These are phyloP conservation scores for Onychostoma macrolepis DNA, from an alignment of 2,113 vertebrate genomes.

Conservation along the genomic window DNA sequence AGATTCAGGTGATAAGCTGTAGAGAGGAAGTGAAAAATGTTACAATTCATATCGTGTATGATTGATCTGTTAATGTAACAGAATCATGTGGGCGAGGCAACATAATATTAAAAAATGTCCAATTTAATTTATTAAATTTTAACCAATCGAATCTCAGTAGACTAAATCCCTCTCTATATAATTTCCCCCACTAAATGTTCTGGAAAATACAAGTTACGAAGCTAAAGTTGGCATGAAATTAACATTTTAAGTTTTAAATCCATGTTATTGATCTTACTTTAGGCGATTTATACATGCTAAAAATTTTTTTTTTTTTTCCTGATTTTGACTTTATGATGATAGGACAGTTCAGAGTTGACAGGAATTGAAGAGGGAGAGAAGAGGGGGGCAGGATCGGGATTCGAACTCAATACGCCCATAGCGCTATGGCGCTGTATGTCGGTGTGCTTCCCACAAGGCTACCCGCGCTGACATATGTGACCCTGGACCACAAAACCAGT, in stretches of 20 bases:
- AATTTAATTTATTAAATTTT: neutral
- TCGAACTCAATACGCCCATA: no score
- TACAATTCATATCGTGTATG: neutral
- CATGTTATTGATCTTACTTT: neutral
- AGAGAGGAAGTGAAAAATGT: neutral
- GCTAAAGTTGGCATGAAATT: neutral
- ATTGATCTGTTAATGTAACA: neutral
- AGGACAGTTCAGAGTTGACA: no score
- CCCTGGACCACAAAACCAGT: no score
- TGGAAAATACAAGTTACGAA: neutral
- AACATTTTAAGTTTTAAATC: neutral
- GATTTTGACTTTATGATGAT: no score
- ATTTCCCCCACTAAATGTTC: no score
- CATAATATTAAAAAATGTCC: neutral
- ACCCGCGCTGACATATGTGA: no score
- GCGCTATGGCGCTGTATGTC: no score
- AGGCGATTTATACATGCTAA: neutral
- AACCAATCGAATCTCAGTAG: neutral
- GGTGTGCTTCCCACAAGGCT: no score
- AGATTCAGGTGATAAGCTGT: conserved; percentile 88
- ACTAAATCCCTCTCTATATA: no score
- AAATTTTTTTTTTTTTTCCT: neutral
- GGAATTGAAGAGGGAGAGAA: no score
- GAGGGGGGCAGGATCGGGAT: no score
- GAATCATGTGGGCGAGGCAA: neutral